Percentiles rank a stretch among this genome's conserved stretches.
Evolutionary conservation across 2,113 vertebrate species (phyloP).

Genomic region (Phyllostomus hastatus): DNA sequence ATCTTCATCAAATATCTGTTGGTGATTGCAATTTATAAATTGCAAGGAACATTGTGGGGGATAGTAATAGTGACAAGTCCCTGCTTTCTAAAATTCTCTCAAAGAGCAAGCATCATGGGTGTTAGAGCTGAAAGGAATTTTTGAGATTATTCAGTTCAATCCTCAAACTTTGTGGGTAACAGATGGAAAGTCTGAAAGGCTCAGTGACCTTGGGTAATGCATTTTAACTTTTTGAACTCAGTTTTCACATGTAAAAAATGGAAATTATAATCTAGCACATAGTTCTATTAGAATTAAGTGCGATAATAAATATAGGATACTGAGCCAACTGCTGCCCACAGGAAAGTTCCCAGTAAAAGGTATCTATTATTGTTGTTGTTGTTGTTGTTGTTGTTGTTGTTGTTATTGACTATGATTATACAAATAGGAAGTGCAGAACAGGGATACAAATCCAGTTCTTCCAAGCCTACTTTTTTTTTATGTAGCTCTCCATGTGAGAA

Average conservation of each 20-base stretch:
- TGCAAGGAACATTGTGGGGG: not conserved
- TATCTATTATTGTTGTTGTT: not conserved
- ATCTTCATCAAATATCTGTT: constrained; percentile 13
- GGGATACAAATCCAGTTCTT: not conserved
- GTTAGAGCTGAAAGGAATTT: not conserved
- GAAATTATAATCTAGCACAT: not conserved
- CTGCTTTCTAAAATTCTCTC: not conserved
- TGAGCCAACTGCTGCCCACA: not conserved
- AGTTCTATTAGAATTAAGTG: not conserved
- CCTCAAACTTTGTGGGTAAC: not conserved
- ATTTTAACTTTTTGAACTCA: not conserved
- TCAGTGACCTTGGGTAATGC: not conserved
- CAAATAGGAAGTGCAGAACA: not conserved
- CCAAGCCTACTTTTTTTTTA: not conserved
- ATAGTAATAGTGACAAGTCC: not conserved
- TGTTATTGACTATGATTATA: not conserved
- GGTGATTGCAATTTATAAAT: not conserved
- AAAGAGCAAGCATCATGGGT: not conserved
- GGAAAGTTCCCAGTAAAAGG: not conserved
- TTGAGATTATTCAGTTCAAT: not conserved
- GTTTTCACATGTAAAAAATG: not conserved
- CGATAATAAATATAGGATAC: not conserved
- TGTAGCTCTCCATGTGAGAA: not conserved
- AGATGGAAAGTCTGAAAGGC: not conserved
- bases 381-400: not conserved